phyloP scores from a whole-genome alignment of 1,140 invertebrate species.

The Anastatus disparis region DNA sequence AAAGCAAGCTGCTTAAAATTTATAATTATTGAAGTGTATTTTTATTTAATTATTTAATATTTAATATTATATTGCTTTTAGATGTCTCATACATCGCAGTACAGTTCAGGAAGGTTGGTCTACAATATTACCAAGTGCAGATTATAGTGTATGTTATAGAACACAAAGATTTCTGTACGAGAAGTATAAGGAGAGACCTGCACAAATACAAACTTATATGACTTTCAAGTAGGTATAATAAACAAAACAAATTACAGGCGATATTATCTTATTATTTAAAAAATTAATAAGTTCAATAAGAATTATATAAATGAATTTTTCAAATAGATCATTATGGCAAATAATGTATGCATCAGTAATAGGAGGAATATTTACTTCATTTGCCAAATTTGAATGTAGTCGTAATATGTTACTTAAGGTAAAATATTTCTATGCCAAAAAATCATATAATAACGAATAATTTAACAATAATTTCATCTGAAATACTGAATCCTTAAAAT shows the following conservation, averaged over 20 bases:
- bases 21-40: constrained; percentile 6
- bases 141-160: constrained; percentile 81
- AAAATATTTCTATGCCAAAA: constrained; percentile 35
- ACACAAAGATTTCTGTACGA: constrained; percentile 81
- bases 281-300: no score
- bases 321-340: constrained; percentile 59
- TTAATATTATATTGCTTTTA: no score
- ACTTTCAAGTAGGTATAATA: constrained; percentile 60
- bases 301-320: no score
- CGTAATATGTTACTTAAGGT: constrained; percentile 75
- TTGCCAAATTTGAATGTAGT: constrained; percentile 75
- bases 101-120: constrained; percentile 75
- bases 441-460: not conserved
- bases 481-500: no score
- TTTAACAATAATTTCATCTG: not conserved
- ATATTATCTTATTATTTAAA: no score
- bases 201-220: constrained; percentile 75
- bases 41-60: no score
- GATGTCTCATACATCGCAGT: constrained; percentile 72
- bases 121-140: constrained; percentile 81
- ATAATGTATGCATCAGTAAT: constrained; percentile 68
- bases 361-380: constrained; percentile 72
- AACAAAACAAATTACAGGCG: no score
- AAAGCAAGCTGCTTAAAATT: constrained; percentile 58
- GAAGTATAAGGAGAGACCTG: constrained; percentile 75